Base-by-base conservation (phyloP, 2,797 vertebrate genomes). In the Mormyrus hasselquistii region DNA sequence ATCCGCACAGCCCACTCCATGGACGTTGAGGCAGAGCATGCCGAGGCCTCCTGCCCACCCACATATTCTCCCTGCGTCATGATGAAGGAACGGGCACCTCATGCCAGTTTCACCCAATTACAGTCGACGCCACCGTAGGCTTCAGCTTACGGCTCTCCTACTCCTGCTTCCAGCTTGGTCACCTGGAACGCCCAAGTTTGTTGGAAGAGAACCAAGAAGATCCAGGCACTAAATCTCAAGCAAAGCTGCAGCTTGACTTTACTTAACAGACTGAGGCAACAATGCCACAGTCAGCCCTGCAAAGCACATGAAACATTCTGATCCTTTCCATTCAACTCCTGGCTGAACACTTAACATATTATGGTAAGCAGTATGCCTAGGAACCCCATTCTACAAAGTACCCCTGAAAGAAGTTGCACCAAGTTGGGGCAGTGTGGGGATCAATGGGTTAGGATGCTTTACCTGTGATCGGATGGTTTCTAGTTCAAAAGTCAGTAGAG, bases 1-100 rank as follows among this genome's bases (percentile, higher is more conserved):
- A 38, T 82, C 41, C n/a, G 76, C 76, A 82, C 76, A 47, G 76
- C 76, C 76, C 76, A 82, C 76, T 82, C 76, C n/a, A n/a, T 2
- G 16, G 16, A 82, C n/a, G 76, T n/a, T 82, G 76, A 82, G 73
- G 29, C 41, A 41, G 16, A 44, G 41, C 16, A 47, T 8, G 73
- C 16, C 2, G 16, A 47, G 6, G 76, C 19, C 41, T 9, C 76
- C 76, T 82, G 76, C 76, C 76, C 76, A 82, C 76, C 76, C 76
- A 47, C 76, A 8, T 10, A n/a, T 9, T 82, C 76, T 82, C 76
- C 76, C 41, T 10, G 73, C 38, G 76, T 82, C 38, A 47, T 1
- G 41, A 47, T 9, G 41, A 47, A 82, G 16, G 76, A 16, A 19
- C 1, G 2, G 19, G 41, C 19, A n/a, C 41, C 41, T 16, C 76